phyloP scores from a whole-genome alignment of 2,888 invertebrate species.

The Liopterus haemorrhoidalis region DNA sequence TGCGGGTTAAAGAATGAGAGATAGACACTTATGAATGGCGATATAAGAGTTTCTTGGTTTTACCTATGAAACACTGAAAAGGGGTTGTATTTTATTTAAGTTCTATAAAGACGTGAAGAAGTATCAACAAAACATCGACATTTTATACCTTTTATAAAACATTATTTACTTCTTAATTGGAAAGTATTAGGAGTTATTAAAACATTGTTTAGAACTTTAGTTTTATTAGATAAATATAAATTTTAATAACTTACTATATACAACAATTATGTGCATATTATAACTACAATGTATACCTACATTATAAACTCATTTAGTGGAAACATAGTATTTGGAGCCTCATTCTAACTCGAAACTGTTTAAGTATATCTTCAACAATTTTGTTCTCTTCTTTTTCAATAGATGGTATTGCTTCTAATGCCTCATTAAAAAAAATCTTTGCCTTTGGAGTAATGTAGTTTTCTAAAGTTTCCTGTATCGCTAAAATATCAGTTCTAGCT shows the following conservation, averaged over 20 bases:
- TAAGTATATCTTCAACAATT: conserved; percentile 57
- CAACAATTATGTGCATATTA: background rate
- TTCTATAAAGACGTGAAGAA: too few relatives aligned
- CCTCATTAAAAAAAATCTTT: conserved; percentile 74
- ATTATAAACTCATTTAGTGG: conserved; percentile 24
- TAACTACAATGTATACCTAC: too few relatives aligned
- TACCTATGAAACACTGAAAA: too few relatives aligned
- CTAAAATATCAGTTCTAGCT: conserved; percentile 70
- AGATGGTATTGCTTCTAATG: conserved; percentile 68
- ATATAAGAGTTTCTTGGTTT: too few relatives aligned
- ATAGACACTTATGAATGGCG: too few relatives aligned
- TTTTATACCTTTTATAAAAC: too few relatives aligned
- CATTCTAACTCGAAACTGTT: conserved; percentile 60
- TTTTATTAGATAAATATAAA: conserved; percentile 15
- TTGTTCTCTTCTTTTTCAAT: conserved; percentile 54
- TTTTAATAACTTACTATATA: background rate
- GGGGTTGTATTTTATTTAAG: too few relatives aligned
- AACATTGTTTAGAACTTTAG: too few relatives aligned
- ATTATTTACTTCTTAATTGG: too few relatives aligned
- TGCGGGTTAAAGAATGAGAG: too few relatives aligned
- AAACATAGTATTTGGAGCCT: conserved; percentile 63
- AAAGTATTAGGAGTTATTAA: too few relatives aligned
- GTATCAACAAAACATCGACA: too few relatives aligned
- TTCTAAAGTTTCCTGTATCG: conserved; percentile 60
- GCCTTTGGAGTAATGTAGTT: conserved; percentile 61